Evolutionary conservation across 2,888 invertebrate species (phyloP).

Genomic region (Lottia gigantea): DNA sequence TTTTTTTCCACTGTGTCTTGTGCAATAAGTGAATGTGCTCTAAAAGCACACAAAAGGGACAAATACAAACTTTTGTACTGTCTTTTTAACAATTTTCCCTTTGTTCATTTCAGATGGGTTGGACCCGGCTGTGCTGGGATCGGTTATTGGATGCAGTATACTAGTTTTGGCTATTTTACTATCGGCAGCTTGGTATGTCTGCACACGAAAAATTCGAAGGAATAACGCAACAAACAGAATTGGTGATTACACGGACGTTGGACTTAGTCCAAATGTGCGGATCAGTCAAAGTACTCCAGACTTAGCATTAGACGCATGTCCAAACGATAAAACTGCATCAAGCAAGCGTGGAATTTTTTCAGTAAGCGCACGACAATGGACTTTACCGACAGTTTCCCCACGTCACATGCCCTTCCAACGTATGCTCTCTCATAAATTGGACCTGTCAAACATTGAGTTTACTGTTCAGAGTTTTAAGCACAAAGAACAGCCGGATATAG

Average conservation of each 20-base stretch:
- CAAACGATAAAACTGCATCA: conserved; percentile 24
- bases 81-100: too few relatives aligned
- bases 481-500: conserved; percentile 61
- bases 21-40: too few relatives aligned
- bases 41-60: too few relatives aligned
- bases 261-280: conserved; percentile 35
- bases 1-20: too few relatives aligned
- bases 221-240: conserved; percentile 32
- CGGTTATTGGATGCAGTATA: conserved; percentile 36
- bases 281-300: conserved; percentile 65
- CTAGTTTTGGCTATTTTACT: conserved; percentile 38
- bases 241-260: conserved; percentile 36
- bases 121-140: conserved; percentile 39
- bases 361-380: conserved; percentile 79
- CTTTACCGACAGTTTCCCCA: conserved; percentile 83
- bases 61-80: too few relatives aligned
- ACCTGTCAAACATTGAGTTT: conserved; percentile 82
- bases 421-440: conserved; percentile 83
- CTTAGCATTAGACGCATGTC: conserved; percentile 41
- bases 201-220: conserved; percentile 29
- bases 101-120: conserved; percentile 37
- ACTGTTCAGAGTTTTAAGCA: conserved; percentile 72
- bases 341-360: conserved; percentile 44
- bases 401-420: conserved; percentile 85
- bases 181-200: conserved; percentile 45